Conservation (phyloP, 2,797 vertebrate genomes). For the Pygocentrus nattereri region DNA sequence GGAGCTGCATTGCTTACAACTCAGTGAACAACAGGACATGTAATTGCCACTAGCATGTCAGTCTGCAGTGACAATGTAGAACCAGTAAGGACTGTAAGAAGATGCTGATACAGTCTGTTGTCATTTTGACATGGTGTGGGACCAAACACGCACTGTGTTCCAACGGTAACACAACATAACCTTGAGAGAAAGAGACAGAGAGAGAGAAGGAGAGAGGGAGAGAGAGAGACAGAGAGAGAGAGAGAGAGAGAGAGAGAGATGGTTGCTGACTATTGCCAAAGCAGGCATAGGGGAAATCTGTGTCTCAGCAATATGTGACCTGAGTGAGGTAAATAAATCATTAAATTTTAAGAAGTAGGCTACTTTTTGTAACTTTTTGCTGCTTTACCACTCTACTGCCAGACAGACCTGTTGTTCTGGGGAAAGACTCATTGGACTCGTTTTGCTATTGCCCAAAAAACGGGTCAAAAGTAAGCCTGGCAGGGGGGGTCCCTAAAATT, state of each 20-base stretch:
- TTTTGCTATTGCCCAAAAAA: slow-evolving; percentile 10
- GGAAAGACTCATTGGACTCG: background rate
- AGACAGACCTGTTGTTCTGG: background rate
- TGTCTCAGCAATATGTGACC: slow-evolving; percentile 31
- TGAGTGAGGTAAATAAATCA: slow-evolving; percentile 18
- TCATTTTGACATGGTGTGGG: slow-evolving; percentile 3
- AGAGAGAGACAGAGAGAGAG: background rate
- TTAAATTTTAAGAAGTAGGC: slow-evolving; percentile 18
- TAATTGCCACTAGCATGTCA: slow-evolving; percentile 10
- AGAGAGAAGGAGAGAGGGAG: slow-evolving; percentile 17
- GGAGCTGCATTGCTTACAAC: slow-evolving; percentile 9
- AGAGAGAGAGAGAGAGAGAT: slow-evolving; percentile 6
- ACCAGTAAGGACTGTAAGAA: background rate
- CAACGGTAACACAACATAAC: slow-evolving; percentile 28
- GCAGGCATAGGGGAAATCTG: background rate
- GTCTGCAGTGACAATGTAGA: slow-evolving; percentile 13
- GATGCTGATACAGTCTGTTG: slow-evolving; percentile 9
- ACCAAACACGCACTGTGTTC: slow-evolving; percentile 30
- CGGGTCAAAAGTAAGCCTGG: background rate
- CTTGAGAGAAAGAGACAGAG: slow-evolving; percentile 21
- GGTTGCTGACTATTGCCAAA: slow-evolving; percentile 20
- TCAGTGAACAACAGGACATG: slow-evolving; percentile 25
- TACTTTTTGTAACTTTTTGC: slow-evolving; percentile 16
- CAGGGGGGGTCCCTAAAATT: background rate
- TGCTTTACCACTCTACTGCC: slow-evolving; percentile 11